phyloP scores from a whole-genome alignment of 2,888 invertebrate species.

The Priocnemis perturbator region DNA sequence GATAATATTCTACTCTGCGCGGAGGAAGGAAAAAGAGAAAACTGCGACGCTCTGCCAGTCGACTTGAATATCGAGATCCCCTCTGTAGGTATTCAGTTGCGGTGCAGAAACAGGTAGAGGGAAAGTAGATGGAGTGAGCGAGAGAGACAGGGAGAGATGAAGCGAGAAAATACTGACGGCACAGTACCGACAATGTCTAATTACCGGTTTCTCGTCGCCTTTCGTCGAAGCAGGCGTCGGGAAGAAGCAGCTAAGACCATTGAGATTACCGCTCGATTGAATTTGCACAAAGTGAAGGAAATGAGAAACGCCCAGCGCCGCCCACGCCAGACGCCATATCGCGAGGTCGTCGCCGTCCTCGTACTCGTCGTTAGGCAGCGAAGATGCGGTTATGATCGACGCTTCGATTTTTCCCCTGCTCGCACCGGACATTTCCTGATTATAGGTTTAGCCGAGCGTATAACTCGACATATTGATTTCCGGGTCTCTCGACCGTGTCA shows the following conservation, averaged over 20 bases:
- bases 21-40: too few relatives aligned
- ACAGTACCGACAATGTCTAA: conserved; percentile 21
- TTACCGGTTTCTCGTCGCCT: conserved; percentile 24
- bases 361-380: conserved; percentile 15
- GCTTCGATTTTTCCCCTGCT: neutral
- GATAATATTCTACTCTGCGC: conserved; percentile 6
- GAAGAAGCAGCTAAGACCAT: conserved; percentile 17
- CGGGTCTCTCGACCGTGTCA: too few relatives aligned
- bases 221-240: neutral
- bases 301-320: conserved; percentile 21
- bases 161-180: conserved; percentile 4
- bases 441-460: neutral
- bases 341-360: conserved; percentile 2
- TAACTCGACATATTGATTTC: too few relatives aligned
- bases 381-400: neutral
- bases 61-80: too few relatives aligned
- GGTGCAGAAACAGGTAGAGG: too few relatives aligned
- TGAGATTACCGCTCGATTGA: conserved; percentile 19
- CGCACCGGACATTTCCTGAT: conserved; percentile 6
- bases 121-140: neutral
- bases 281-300: conserved; percentile 20
- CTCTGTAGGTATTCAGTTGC: too few relatives aligned
- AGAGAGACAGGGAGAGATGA: neutral
- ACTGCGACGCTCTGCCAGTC: too few relatives aligned
- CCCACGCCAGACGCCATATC: conserved; percentile 10